Evolutionary conservation across 2,797 vertebrate species (phyloP).

Genomic region (Girardinus metallicus): DNA sequence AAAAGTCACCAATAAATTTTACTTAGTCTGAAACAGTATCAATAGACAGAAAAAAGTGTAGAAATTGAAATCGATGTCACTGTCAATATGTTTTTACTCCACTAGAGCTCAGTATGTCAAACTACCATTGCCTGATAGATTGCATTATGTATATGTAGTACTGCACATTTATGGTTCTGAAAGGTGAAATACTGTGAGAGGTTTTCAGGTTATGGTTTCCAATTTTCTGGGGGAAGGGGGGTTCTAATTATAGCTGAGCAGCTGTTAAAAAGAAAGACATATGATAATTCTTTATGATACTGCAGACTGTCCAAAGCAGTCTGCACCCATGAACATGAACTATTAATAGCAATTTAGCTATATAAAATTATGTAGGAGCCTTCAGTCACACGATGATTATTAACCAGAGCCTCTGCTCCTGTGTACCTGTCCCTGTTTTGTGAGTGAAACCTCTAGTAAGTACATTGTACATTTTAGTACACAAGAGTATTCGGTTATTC

Average conservation of each 20-base stretch:
- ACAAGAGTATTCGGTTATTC: too few relatives aligned
- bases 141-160: background rate
- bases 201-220: background rate
- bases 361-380: too few relatives aligned
- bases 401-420: too few relatives aligned
- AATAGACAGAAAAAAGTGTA: background rate
- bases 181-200: background rate
- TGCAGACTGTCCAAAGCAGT: background rate
- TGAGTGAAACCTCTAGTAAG: too few relatives aligned
- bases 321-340: too few relatives aligned
- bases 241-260: background rate
- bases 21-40: background rate
- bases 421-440: too few relatives aligned
- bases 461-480: too few relatives aligned
- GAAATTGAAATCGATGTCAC: background rate
- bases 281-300: background rate
- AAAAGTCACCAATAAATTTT: background rate
- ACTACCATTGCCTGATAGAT: background rate
- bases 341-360: too few relatives aligned
- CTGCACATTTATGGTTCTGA: background rate
- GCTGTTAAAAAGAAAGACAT: background rate
- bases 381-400: too few relatives aligned
- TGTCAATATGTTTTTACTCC: background rate
- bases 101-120: background rate
- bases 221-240: background rate